Conservation (phyloP, 2,888 invertebrate species). For the Noctuana brunneofusca region DNA sequence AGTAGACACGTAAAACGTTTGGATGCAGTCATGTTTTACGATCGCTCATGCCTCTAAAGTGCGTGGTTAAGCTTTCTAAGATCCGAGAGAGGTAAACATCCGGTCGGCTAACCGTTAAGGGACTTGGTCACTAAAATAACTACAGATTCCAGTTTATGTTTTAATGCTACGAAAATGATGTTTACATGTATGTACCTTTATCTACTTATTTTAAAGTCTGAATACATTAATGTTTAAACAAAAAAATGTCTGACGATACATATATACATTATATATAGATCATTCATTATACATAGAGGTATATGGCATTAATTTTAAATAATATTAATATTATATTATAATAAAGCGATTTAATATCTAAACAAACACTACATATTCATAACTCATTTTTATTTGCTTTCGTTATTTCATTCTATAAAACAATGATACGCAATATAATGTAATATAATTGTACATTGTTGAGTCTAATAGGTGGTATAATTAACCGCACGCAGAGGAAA, state of each 20-base stretch:
- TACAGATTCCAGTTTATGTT: conserved; percentile 40
- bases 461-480: conserved; percentile 5
- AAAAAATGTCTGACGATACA: no score
- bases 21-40: conserved; percentile 58
- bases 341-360: no score
- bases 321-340: no score
- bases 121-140: conserved; percentile 58
- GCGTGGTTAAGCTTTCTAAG: conserved; percentile 68
- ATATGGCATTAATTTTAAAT: no score
- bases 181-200: background rate
- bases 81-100: conserved; percentile 69
- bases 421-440: conserved; percentile 9
- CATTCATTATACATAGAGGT: no score
- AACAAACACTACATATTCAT: no score
- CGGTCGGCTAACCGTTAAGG: conserved; percentile 60
- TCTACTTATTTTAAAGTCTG: no score
- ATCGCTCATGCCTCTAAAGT: conserved; percentile 56
- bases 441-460: conserved; percentile 12
- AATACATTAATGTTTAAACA: no score
- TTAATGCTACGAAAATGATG: background rate
- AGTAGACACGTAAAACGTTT: conserved; percentile 63
- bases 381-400: background rate
- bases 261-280: no score
- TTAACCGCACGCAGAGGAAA: conserved; percentile 18
- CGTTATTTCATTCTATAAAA: background rate